Percentiles rank a stretch among this genome's conserved stretches.
These are phyloP conservation scores for Vespertilio murinus DNA, from an alignment of 2,797 vertebrate species.

Conservation along the genomic window DNA sequence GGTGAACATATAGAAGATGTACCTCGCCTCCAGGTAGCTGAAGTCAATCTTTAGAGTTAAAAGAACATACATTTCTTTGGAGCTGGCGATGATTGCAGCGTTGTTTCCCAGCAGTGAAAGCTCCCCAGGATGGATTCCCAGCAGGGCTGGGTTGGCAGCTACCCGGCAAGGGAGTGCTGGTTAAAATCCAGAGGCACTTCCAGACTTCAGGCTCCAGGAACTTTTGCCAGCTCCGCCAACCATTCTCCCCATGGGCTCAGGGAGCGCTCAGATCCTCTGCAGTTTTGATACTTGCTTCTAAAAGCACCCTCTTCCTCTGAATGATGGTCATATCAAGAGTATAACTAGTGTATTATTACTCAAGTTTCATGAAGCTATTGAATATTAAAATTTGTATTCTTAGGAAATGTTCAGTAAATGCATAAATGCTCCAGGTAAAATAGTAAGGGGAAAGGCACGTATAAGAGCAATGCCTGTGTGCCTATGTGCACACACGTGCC, in stretches of 20 bases:
- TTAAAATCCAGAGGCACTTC: fast-evolving
- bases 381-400: fast-evolving
- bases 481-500: fast-evolving
- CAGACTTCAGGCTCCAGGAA: fast-evolving
- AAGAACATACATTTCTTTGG: not conserved
- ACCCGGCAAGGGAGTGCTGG: fast-evolving
- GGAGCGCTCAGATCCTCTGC: no score
- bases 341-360: fast-evolving
- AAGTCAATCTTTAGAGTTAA: no score
- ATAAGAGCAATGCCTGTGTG: fast-evolving
- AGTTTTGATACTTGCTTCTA: not conserved
- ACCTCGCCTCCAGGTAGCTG: fast-evolving
- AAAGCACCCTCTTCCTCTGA: not conserved
- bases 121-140: no score
- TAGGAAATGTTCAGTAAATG: not conserved
- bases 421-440: not conserved
- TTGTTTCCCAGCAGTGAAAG: not conserved
- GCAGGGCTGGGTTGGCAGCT: not conserved
- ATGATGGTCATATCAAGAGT: fast-evolving
- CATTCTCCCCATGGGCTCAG: fast-evolving
- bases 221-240: fast-evolving
- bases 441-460: fast-evolving
- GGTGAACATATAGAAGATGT: fast-evolving
- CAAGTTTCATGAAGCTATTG: fast-evolving
- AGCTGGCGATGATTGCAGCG: fast-evolving